Evolutionary conservation across 2,888 invertebrate genomes (phyloP).

Genomic region (Digitonthophagus gazella): DNA sequence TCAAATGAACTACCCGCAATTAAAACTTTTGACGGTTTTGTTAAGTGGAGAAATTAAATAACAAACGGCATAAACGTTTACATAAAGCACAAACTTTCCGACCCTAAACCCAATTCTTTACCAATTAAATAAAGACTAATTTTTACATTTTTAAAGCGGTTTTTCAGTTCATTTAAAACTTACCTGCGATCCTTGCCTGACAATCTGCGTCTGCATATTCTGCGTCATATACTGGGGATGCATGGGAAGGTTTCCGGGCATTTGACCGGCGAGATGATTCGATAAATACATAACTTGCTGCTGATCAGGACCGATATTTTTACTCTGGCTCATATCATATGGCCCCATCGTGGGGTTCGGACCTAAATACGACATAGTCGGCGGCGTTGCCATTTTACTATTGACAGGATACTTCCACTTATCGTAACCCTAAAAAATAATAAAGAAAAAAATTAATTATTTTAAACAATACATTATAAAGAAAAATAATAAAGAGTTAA

Average conservation of each 20-base stretch:
- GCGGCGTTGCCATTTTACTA: slow-evolving; percentile 56
- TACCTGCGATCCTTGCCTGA: slow-evolving; percentile 25
- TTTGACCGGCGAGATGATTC: slow-evolving; percentile 58
- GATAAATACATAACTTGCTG: slow-evolving; percentile 53
- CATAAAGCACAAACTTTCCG: too few species aligned
- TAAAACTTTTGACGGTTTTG: too few species aligned
- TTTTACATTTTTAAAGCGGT: too few species aligned
- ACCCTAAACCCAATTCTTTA: too few species aligned
- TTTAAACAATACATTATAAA: slow-evolving; percentile 33
- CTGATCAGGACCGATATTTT: slow-evolving; percentile 50
- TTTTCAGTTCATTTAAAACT: too few species aligned
- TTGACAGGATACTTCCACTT: slow-evolving; percentile 79
- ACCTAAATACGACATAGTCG: slow-evolving; percentile 52
- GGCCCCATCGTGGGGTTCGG: slow-evolving; percentile 57
- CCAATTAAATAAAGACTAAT: too few species aligned
- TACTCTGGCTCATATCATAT: slow-evolving; percentile 58
- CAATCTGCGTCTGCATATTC: slow-evolving; percentile 47
- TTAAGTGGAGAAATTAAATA: too few species aligned
- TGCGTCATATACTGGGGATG: slow-evolving; percentile 46
- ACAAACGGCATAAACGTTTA: too few species aligned
- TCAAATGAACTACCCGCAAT: too few species aligned
- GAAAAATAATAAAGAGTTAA: slow-evolving; percentile 26
- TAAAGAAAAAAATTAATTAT: slow-evolving; percentile 17
- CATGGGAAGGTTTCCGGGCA: slow-evolving; percentile 55
- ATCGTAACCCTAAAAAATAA: slow-evolving; percentile 75